A percentile compares a stretch with the other conserved stretches of the same genome.
Evolutionary conservation across 2,113 vertebrate species (phyloP).

Genomic region (Notiomystis cincta): DNA sequence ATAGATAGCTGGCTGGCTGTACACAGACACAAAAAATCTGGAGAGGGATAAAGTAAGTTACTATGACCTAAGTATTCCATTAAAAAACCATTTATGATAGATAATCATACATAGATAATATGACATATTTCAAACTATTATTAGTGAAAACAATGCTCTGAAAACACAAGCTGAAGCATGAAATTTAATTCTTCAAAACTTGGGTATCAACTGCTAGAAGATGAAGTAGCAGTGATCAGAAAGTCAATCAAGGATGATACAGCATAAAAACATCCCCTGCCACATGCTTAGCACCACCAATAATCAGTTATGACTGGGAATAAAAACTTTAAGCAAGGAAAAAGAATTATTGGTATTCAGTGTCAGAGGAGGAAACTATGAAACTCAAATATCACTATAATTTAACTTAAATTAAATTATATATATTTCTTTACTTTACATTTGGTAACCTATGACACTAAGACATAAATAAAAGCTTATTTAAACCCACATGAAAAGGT

Average conservation of each 20-base stretch:
- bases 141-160: not conserved
- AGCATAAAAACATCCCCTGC: not conserved
- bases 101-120: not conserved
- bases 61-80: not conserved
- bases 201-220: not conserved
- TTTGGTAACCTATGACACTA: not conserved
- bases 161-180: not conserved
- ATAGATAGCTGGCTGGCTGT: too few species aligned
- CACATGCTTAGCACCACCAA: not conserved
- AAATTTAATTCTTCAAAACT: not conserved
- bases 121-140: not conserved
- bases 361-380: not conserved
- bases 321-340: not conserved
- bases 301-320: not conserved
- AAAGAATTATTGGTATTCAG: not conserved
- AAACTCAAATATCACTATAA: not conserved
- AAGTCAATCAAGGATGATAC: not conserved
- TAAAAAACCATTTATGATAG: not conserved
- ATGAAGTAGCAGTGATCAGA: not conserved
- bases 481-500: not conserved
- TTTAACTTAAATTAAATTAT: not conserved
- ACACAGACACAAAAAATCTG: not conserved
- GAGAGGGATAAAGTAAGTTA: not conserved
- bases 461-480: not conserved
- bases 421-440: not conserved